Conservation (phyloP, 64 coral and sea anemone genomes). For the Acropora tenuis region DNA sequence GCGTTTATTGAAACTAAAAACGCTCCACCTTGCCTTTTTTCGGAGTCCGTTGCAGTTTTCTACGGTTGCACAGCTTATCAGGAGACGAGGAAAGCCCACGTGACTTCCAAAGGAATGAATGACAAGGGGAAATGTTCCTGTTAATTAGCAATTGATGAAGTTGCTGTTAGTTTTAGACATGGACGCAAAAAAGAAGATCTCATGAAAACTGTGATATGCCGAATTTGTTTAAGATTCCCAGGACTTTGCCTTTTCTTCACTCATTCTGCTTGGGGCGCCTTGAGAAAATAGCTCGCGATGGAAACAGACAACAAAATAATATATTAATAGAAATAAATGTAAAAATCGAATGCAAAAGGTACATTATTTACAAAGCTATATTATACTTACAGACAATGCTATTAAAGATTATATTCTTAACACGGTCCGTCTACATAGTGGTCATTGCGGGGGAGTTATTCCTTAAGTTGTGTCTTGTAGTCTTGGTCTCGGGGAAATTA, state of each 20-base stretch:
- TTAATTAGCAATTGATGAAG: too few relatives aligned
- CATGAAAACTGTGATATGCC: neutral
- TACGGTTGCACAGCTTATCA: neutral
- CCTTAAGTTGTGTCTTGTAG: too few relatives aligned
- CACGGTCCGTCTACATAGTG: too few relatives aligned
- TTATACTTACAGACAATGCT: too few relatives aligned
- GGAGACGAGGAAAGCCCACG: neutral
- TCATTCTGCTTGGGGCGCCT: slow-evolving; percentile 1
- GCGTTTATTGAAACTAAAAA: neutral
- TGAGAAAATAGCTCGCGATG: neutral
- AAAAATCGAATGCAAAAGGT: too few relatives aligned
- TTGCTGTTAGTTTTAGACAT: neutral
- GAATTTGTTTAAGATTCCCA: neutral
- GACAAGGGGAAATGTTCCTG: too few relatives aligned
- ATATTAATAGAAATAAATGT: neutral
- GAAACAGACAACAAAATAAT: neutral
- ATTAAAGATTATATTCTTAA: too few relatives aligned
- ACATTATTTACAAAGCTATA: too few relatives aligned
- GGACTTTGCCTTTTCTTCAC: slow-evolving; percentile 9
- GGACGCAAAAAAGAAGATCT: neutral
- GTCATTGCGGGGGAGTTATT: too few relatives aligned
- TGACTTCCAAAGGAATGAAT: neutral
- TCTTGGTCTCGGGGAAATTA: too few relatives aligned
- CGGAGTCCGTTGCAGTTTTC: too few relatives aligned
- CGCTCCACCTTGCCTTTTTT: too few relatives aligned